A percentile compares a stretch with the other conserved stretches of the same genome.
phyloP scores from a whole-genome alignment of 2,888 invertebrate species.

The Andricus curvator region DNA sequence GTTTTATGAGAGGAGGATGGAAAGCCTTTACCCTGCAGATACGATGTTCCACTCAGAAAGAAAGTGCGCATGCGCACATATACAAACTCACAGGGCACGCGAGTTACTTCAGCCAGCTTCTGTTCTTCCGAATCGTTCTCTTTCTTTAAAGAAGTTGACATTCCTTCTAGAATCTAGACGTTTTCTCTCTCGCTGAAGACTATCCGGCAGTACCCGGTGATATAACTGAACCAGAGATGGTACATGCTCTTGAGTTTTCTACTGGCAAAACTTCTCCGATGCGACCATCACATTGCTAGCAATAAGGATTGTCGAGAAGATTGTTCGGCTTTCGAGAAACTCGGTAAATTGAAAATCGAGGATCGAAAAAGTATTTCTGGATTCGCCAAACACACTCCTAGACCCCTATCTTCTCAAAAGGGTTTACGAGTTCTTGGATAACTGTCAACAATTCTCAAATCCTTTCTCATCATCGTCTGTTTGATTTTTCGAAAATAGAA shows the following conservation, averaged over 20 bases:
- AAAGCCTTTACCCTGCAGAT: conserved; percentile 52
- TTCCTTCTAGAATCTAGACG: conserved; percentile 49
- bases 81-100: conserved; percentile 32
- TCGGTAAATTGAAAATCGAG: conserved; percentile 64
- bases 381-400: conserved; percentile 2
- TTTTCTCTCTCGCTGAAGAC: conserved; percentile 46
- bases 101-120: conserved; percentile 43
- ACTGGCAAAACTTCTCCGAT: conserved; percentile 57
- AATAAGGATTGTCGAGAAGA: conserved; percentile 64
- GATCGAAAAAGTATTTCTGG: conserved; percentile 45
- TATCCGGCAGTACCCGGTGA: conserved; percentile 51
- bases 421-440: neutral
- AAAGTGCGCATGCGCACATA: conserved; percentile 32
- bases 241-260: conserved; percentile 48
- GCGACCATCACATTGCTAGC: conserved; percentile 63
- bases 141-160: conserved; percentile 50
- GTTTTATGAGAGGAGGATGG: conserved; percentile 51
- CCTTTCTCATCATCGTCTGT: neutral
- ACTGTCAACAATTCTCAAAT: neutral
- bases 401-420: neutral
- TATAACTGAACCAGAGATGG: conserved; percentile 51
- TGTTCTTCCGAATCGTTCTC: conserved; percentile 48
- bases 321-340: conserved; percentile 67
- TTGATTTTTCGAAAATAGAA: neutral
- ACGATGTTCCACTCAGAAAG: conserved; percentile 39